Evolutionary conservation across 2,888 invertebrate species (phyloP), one percentile per base, ranked within the genome.

Genomic region (Perdita meconis): DNA sequence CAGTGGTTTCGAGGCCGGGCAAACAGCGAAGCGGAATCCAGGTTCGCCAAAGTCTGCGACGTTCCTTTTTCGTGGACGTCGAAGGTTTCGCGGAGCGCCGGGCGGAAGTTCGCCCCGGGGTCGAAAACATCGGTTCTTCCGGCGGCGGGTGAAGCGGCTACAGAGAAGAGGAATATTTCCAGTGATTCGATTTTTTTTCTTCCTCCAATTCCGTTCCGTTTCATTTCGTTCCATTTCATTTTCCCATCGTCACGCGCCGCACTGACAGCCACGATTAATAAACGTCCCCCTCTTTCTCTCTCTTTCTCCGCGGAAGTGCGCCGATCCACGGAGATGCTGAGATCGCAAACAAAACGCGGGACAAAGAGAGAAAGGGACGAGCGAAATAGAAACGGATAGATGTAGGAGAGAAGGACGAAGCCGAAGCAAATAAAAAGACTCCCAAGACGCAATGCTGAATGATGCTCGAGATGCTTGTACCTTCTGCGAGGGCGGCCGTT

Each of bases 231-330:
- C 60, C 64, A 71, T 76, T 72, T 71, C 76, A 68, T 74, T 75
- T 30, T 76, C 55, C 59, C 56, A 56, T 76, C 65, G 63, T 50
- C 51, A 77, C 70, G 55, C 74, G 57, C 78, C 70, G 76, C 77
- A 42, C 22, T 50, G 78, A 80, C 76, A 70, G 65, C 57, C 55
- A 68, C 77, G 81, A 83, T 83, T 86, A 87, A 87, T 87, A 88
- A 88, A 76, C 73, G 80, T 24, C 71, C 59, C n/a, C n/a, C n/a
- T n/a, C n/a, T n/a, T n/a, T n/a, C n/a, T 50, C 55, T 61, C 72
- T 71, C 22, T 10, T 10, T 16, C 16, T 3, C 10, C 22, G 16
- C 47, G 75, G 59, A 79, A 71, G 77, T 72, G 63, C 74, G 66
- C 70, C 74, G 75, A 87, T 87, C 80, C 61, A 72, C 50, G 57